Evolutionary conservation across 2,888 invertebrate species (phyloP).

Genomic region (Megaustenia siamemsis): DNA sequence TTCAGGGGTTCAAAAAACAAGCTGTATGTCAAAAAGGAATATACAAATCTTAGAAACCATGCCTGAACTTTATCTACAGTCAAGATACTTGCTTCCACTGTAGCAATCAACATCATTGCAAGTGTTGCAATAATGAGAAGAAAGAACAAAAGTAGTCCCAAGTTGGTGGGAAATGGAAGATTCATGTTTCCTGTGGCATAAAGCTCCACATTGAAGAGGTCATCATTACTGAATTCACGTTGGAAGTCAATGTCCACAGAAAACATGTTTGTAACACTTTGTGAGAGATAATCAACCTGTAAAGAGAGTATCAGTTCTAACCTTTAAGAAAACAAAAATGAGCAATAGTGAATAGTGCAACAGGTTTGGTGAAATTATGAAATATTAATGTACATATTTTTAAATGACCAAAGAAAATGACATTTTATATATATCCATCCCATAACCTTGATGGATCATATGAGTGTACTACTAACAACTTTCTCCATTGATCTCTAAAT

Average conservation of each 20-base stretch:
- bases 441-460: no score
- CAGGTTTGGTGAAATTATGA: no score
- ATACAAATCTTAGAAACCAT: conserved; percentile 2
- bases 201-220: conserved; percentile 52
- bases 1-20: conserved; percentile 36
- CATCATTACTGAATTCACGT: conserved; percentile 47
- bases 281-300: conserved; percentile 40
- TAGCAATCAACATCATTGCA: conserved; percentile 32
- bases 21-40: not conserved
- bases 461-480: no score
- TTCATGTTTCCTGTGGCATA: conserved; percentile 52
- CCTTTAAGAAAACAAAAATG: not conserved
- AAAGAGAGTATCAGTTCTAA: not conserved
- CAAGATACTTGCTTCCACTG: conserved; percentile 33
- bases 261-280: conserved; percentile 28
- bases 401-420: no score
- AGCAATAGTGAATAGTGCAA: no score
- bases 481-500: no score
- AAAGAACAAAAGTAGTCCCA: conserved; percentile 15
- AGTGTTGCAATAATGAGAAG: conserved; percentile 30
- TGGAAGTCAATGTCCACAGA: conserved; percentile 27
- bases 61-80: not conserved
- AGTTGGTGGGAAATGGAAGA: conserved; percentile 1
- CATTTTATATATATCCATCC: no score
- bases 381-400: no score